phyloP scores from a whole-genome alignment of 2,888 invertebrate genomes.

The Sialis lutaria region DNA sequence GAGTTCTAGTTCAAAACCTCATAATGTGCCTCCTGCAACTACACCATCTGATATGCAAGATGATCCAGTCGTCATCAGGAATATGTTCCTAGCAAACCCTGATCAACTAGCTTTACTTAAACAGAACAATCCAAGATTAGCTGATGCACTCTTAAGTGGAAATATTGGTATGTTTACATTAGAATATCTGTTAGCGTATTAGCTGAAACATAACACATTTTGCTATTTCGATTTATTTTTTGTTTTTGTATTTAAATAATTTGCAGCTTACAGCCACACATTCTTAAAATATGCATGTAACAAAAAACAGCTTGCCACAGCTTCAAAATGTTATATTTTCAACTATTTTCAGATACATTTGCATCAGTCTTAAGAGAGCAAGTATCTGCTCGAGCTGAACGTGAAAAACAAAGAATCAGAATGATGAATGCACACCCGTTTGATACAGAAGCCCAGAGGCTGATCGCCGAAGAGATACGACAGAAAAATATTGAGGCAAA shows the following conservation, averaged over 20 bases:
- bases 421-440: slow-evolving; percentile 92
- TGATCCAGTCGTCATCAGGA: slow-evolving; percentile 68
- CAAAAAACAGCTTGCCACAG: slow-evolving; percentile 4
- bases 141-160: slow-evolving; percentile 77
- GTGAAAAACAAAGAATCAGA: slow-evolving; percentile 66
- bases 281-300: not conserved
- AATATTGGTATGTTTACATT: slow-evolving; percentile 43
- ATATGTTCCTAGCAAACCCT: slow-evolving; percentile 78
- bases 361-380: slow-evolving; percentile 65
- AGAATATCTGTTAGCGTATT: not conserved
- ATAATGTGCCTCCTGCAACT: slow-evolving; percentile 13
- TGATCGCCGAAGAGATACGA: slow-evolving; percentile 90
- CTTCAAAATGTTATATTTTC: slow-evolving; percentile 6
- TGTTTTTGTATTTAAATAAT: not conserved
- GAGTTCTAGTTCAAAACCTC: slow-evolving; percentile 11
- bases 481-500: slow-evolving; percentile 94
- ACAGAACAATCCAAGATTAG: slow-evolving; percentile 83
- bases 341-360: slow-evolving; percentile 46
- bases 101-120: slow-evolving; percentile 78
- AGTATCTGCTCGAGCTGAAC: slow-evolving; percentile 61
- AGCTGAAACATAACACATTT: not conserved
- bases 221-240: not conserved
- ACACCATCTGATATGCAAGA: slow-evolving; percentile 36
- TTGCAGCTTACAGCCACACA: not conserved
- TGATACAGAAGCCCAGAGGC: slow-evolving; percentile 83